Percentiles rank a stretch among this genome's conserved stretches.
phyloP scores from a whole-genome alignment of 1,140 invertebrate species.

The Panulirus ornatus region DNA sequence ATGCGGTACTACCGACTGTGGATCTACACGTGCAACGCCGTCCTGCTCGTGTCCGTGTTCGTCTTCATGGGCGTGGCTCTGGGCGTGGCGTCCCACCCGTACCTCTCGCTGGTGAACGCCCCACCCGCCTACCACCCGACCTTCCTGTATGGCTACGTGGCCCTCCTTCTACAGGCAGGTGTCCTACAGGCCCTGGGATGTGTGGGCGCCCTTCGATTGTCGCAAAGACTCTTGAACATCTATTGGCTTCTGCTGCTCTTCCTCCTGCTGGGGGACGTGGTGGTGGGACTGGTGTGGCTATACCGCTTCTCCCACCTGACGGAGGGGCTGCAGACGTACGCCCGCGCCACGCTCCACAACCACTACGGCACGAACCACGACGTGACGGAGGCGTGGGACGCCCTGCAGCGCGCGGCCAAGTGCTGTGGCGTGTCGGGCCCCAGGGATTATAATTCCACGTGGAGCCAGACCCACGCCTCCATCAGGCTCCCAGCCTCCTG shows the following conservation, averaged over 20 bases:
- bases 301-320: conserved; percentile 88
- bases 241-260: conserved; percentile 91
- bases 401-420: conserved; percentile 85
- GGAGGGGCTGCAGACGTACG: conserved; percentile 84
- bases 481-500: conserved; percentile 60
- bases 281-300: conserved; percentile 92
- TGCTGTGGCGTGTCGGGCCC: conserved; percentile 89
- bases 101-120: conserved; percentile 78
- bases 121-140: conserved; percentile 85
- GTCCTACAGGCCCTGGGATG: conserved; percentile 85
- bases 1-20: conserved; percentile 91
- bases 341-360: conserved; percentile 81
- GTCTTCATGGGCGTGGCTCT: conserved; percentile 88
- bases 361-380: conserved; percentile 86
- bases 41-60: conserved; percentile 88
- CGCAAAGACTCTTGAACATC: conserved; percentile 87
- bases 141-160: conserved; percentile 90
- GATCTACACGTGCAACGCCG: conserved; percentile 95
- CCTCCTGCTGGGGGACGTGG: conserved; percentile 88
- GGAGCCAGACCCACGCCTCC: conserved; percentile 75
- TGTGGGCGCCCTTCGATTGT: conserved; percentile 87
- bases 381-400: conserved; percentile 89
- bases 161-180: conserved; percentile 84
- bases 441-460: conserved; percentile 81
- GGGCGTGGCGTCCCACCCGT: conserved; percentile 82